Evolutionary conservation across 2,113 vertebrate genomes (phyloP).

Genomic region (Eudyptes chrysolophus): DNA sequence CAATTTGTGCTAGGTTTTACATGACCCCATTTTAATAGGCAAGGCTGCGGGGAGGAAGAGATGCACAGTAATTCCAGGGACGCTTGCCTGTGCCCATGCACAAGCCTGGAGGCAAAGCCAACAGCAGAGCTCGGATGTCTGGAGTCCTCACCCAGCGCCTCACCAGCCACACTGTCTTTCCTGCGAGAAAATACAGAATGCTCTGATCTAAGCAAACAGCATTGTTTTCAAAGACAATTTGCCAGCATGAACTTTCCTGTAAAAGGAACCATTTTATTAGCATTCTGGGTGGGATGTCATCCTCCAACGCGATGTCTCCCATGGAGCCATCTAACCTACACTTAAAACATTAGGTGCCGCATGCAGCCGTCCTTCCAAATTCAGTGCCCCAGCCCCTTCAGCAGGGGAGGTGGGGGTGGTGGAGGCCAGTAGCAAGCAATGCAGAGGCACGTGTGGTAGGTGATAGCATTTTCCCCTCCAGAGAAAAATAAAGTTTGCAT

Average conservation of each 20-base stretch:
- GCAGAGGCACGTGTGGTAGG: not conserved
- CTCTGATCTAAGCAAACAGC: constrained; percentile 16
- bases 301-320: not conserved
- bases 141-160: not conserved
- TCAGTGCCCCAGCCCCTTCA: not conserved
- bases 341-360: not conserved
- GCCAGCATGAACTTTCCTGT: constrained; percentile 20
- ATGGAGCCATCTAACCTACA: not conserved
- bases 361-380: not conserved
- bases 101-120: not conserved
- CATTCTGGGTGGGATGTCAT: not conserved
- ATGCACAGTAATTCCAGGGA: not conserved
- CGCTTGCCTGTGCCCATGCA: rapidly evolving
- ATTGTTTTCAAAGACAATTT: constrained; percentile 56
- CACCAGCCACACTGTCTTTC: not conserved
- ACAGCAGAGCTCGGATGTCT: not conserved
- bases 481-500: not conserved
- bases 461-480: not conserved
- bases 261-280: constrained; percentile 49
- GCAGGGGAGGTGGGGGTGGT: rapidly evolving
- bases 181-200: not conserved
- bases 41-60: not conserved
- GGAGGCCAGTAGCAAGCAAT: not conserved
- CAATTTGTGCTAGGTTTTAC: constrained; percentile 2
- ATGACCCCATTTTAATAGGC: not conserved